Conservation (phyloP, 2,113 vertebrate species). For the Uria lomvia region DNA sequence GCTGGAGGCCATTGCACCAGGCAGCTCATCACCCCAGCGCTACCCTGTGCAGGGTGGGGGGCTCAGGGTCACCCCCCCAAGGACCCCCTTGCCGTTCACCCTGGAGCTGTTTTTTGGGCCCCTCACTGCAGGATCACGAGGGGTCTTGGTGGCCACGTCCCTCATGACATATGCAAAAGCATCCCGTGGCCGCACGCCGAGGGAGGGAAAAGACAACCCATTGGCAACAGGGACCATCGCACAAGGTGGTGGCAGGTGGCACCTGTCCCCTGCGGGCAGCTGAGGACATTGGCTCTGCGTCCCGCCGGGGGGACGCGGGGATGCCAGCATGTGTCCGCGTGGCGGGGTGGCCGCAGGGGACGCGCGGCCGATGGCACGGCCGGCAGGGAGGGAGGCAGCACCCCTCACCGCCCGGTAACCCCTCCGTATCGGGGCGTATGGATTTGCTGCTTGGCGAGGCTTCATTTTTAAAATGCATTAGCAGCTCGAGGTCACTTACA, state of each 20-base stretch:
- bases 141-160: fast-evolving
- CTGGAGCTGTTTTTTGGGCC: background rate
- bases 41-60: background rate
- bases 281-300: background rate
- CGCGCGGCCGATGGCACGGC: fast-evolving
- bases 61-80: background rate
- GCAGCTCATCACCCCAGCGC: background rate
- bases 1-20: background rate
- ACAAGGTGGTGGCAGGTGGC: background rate
- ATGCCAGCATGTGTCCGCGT: fast-evolving
- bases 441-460: background rate
- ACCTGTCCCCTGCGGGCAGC: background rate
- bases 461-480: conserved; percentile 50
- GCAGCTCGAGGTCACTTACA: conserved; percentile 58
- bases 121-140: fast-evolving
- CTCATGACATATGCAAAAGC: no score
- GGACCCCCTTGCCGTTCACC: background rate
- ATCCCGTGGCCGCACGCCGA: fast-evolving
- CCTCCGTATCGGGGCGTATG: background rate
- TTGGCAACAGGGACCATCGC: background rate
- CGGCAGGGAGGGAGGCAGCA: background rate
- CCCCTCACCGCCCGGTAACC: background rate
- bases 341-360: background rate
- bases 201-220: background rate
- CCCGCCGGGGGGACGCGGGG: fast-evolving